Conservation (phyloP, 2,113 vertebrate species). For the Rhinopomastus cyanomelas region DNA sequence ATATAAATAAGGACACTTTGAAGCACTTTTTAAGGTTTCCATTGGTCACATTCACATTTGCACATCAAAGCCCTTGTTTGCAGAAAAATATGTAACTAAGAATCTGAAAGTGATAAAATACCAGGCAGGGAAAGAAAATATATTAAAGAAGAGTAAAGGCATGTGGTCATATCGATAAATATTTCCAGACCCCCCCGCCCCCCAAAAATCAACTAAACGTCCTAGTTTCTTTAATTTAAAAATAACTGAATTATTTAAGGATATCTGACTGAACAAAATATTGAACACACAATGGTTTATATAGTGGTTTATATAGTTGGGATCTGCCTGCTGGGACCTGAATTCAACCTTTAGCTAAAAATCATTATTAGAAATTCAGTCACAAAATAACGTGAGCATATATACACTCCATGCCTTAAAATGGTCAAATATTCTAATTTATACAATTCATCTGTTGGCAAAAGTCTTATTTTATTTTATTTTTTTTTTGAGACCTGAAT, state of each 20-base stretch:
- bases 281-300: slow-evolving; percentile 43
- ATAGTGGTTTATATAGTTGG: slow-evolving; percentile 17
- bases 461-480: neutral
- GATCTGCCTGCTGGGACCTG: slow-evolving; percentile 3
- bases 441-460: neutral
- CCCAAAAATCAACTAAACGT: slow-evolving; percentile 18
- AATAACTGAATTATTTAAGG: slow-evolving; percentile 58
- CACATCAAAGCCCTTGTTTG: slow-evolving; percentile 76
- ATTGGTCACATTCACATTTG: slow-evolving; percentile 84
- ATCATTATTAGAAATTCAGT: neutral
- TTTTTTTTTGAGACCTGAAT: neutral
- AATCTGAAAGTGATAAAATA: slow-evolving; percentile 3
- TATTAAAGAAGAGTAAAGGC: neutral
- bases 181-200: neutral
- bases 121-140: neutral
- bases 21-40: slow-evolving; percentile 72
- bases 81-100: slow-evolving; percentile 42
- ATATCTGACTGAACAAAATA: slow-evolving; percentile 52
- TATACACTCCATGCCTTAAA: neutral
- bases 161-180: slow-evolving; percentile 30
- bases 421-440: neutral
- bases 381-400: neutral
- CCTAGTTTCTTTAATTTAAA: slow-evolving; percentile 59
- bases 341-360: slow-evolving; percentile 33
- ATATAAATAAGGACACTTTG: slow-evolving; percentile 78